Percentiles rank a stretch among this genome's conserved stretches.
These are phyloP conservation scores for Microchrysa polita DNA, from an alignment of 2,888 invertebrate species.

Conservation along the genomic window DNA sequence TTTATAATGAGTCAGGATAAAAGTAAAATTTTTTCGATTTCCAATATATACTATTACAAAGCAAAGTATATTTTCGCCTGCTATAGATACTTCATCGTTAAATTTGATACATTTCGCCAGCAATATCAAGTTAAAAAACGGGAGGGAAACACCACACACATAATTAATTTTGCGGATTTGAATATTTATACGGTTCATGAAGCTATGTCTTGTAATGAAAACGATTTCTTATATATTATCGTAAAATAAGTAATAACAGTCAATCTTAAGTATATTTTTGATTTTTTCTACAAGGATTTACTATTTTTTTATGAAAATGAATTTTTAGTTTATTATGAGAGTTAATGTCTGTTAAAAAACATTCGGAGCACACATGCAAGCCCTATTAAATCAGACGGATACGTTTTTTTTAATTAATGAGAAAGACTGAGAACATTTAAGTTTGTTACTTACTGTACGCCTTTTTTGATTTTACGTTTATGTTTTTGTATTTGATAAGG, in stretches of 20 bases:
- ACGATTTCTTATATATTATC: background rate
- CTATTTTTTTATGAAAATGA: too few species aligned
- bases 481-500: too few species aligned
- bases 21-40: background rate
- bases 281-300: too few species aligned
- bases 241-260: background rate
- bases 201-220: background rate
- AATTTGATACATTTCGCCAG: slow-evolving; percentile 3
- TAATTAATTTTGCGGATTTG: background rate
- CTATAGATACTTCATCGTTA: background rate
- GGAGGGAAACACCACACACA: background rate
- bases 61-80: background rate
- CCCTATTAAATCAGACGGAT: too few species aligned
- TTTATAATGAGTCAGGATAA: background rate
- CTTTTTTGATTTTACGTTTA: too few species aligned
- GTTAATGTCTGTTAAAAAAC: too few species aligned
- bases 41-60: background rate
- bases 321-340: too few species aligned
- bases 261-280: background rate
- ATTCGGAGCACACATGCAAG: too few species aligned
- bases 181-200: background rate
- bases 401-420: too few species aligned
- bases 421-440: too few species aligned
- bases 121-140: background rate
- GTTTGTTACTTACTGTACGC: too few species aligned